Percentiles rank a stretch among this genome's conserved stretches.
phyloP scores from a whole-genome alignment of 1,140 invertebrate species.

The Neotoxoptera formosana region DNA sequence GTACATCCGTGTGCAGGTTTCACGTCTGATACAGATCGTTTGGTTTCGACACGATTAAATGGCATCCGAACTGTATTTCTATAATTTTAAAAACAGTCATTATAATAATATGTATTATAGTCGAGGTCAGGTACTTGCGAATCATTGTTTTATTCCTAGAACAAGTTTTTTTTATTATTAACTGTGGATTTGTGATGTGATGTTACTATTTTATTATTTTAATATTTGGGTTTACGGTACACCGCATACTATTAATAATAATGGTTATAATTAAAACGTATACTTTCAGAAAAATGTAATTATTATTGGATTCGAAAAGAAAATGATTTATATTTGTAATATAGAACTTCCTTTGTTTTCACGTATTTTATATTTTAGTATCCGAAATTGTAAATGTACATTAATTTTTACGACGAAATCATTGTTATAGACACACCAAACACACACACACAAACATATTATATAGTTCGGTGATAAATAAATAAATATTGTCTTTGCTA shows the following conservation, averaged over 20 bases:
- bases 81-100: not conserved
- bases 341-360: not conserved
- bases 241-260: not conserved
- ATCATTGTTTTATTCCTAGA: not conserved
- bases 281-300: not conserved
- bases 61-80: not conserved
- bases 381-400: not conserved
- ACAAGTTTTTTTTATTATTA: not conserved
- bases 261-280: not conserved
- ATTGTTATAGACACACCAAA: not conserved
- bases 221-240: not conserved
- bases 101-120: not conserved
- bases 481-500: slow-evolving; percentile 14
- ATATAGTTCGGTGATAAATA: not conserved
- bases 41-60: not conserved
- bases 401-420: not conserved
- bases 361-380: not conserved
- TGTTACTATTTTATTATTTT: not conserved
- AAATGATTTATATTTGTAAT: not conserved
- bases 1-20: not conserved
- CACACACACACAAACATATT: not conserved
- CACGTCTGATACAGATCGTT: not conserved
- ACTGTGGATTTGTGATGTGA: not conserved
- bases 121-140: not conserved
- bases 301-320: not conserved